phyloP scores from a whole-genome alignment of 2,888 invertebrate genomes.

The Stegophylla sp. region DNA sequence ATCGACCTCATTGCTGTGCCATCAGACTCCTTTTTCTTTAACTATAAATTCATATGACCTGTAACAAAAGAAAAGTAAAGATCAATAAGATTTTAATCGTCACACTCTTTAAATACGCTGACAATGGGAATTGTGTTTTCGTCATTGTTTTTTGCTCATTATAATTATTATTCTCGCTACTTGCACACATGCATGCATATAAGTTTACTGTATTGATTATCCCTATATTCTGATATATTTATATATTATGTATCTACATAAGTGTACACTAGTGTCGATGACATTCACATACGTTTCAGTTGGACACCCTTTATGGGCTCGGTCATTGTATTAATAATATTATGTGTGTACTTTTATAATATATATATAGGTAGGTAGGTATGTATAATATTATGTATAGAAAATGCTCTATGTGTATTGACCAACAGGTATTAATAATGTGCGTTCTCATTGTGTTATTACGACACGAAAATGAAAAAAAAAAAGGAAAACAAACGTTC shows the following conservation, averaged over 20 bases:
- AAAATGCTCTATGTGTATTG: slow-evolving; percentile 20
- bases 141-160: slow-evolving; percentile 52
- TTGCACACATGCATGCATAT: neutral
- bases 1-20: slow-evolving; percentile 51
- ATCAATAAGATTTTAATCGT: slow-evolving; percentile 31
- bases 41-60: slow-evolving; percentile 26
- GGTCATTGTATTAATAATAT: slow-evolving; percentile 52
- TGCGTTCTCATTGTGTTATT: slow-evolving; percentile 55
- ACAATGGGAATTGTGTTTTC: slow-evolving; percentile 23
- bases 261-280: slow-evolving; percentile 13
- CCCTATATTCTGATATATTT: neutral
- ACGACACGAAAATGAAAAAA: slow-evolving; percentile 23
- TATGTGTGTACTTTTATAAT: neutral
- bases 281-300: slow-evolving; percentile 34
- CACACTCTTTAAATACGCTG: neutral
- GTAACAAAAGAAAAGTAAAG: slow-evolving; percentile 41
- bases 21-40: slow-evolving; percentile 31
- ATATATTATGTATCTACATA: neutral
- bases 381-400: slow-evolving; percentile 26
- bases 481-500: slow-evolving; percentile 41
- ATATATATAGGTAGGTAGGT: neutral
- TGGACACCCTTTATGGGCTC: slow-evolving; percentile 6
- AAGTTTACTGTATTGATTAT: slow-evolving; percentile 20
- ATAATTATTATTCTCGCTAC: slow-evolving; percentile 23
- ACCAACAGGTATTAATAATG: slow-evolving; percentile 55